Evolutionary conservation across 2,113 vertebrate genomes (phyloP), one percentile per base, ranked within the genome.

Genomic region (Sclerurus mexicanus): DNA sequence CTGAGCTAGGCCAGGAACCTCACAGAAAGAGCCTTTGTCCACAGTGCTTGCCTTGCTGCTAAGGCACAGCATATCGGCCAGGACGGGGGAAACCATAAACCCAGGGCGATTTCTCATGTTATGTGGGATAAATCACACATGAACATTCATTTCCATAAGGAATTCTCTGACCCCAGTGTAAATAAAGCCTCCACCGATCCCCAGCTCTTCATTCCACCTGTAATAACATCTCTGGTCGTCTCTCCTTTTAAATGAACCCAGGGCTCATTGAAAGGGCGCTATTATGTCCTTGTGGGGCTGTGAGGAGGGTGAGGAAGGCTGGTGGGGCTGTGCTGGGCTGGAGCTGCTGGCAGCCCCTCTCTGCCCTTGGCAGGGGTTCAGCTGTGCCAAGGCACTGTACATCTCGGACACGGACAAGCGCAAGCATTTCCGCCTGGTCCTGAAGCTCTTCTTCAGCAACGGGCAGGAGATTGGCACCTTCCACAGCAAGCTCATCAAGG

Each of bases 321-420:
- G 78, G 39, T 3, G 14, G 66, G 87, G 77, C 39, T 74, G 72
- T 40, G 80, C 73, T 75, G 53, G 31, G 64, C 64, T 82, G 76
- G 81, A 77, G 81, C 91, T 85, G 91, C 82, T 24, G 7, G 40
- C 78, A 81, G 35, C 78, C 12, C 24, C 40, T 62, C 25, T 59
- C 44, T 91, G 87, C 67, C 82, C 53, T 33, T 10, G 64, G 21
- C 95, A 99, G 99, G 98, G 98, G 87, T 99, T 99, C 87, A 95
- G 99, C 56, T 99, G 99, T 7, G 98, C 99, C 95, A 99, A 99
- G 98, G 98, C 99, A 0, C 97, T 99, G 69, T 99, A 98, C 98
- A 99, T 99, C 98, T 99, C 99, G 0, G 99, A 99, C 19, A 95
- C 98, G 1, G 99, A 99, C 98, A 99, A 99, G 96, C 98, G 99